Evolutionary conservation across 2,113 vertebrate genomes (phyloP).

Genomic region (Neogale vison): DNA sequence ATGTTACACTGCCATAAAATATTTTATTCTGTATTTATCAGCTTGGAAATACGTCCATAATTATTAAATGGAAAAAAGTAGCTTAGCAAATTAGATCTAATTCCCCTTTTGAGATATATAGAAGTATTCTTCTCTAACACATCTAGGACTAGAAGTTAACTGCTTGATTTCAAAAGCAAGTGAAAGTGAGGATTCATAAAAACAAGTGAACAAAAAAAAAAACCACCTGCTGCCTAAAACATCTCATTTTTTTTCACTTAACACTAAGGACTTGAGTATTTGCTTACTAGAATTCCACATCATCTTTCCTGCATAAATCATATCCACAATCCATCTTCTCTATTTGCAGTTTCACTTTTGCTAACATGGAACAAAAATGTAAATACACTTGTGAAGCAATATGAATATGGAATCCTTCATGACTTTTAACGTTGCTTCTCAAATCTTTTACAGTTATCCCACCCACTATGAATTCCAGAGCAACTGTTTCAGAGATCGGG

Average conservation of each 20-base stretch:
- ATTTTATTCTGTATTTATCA: neutral
- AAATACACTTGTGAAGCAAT: neutral
- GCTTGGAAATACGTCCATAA: neutral
- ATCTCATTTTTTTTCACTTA: constrained; percentile 28
- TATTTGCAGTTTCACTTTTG: constrained; percentile 23
- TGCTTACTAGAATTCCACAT: neutral
- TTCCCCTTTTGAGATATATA: neutral
- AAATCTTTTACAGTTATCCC: neutral
- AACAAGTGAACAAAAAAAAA: neutral
- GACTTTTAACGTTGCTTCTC: constrained; percentile 51
- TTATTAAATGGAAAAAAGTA: neutral
- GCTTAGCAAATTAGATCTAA: neutral
- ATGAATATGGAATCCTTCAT: neutral
- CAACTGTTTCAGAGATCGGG: neutral
- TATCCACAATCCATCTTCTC: constrained; percentile 31
- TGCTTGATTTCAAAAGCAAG: constrained; percentile 36
- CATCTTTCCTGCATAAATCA: constrained; percentile 35
- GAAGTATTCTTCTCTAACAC: constrained; percentile 7
- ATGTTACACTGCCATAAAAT: neutral
- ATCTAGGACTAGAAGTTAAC: neutral
- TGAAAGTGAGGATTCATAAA: neutral
- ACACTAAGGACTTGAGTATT: neutral
- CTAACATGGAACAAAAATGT: constrained; percentile 25
- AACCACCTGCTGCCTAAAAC: neutral
- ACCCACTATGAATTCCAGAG: neutral